These are phyloP conservation scores for Sebastes goodei DNA, from an alignment of 2,797 vertebrate species.

Conservation along the genomic window DNA sequence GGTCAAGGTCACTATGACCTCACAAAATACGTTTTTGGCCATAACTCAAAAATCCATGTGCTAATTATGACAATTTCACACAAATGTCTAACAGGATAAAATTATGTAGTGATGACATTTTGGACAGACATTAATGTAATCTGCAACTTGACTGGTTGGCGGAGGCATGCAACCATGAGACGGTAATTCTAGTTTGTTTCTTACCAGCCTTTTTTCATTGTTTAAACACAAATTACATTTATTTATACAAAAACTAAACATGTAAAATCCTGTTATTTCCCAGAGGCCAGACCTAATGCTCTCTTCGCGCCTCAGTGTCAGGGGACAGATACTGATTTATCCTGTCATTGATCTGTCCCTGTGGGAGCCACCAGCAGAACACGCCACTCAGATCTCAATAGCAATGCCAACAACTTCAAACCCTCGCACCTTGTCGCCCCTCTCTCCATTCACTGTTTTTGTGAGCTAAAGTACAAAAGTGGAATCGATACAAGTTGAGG, in stretches of 20 bases:
- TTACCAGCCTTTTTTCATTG: too few species aligned
- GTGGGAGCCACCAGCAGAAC: slow-evolving; percentile 12
- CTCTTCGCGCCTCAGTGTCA: not conserved
- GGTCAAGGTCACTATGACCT: too few species aligned
- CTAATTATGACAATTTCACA: too few species aligned
- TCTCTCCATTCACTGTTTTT: slow-evolving; percentile 1
- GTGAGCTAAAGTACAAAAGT: slow-evolving; percentile 9
- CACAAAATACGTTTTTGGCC: too few species aligned
- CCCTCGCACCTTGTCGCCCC: not conserved
- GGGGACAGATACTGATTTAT: slow-evolving; percentile 6
- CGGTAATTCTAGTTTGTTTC: not conserved
- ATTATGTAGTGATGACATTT: too few species aligned
- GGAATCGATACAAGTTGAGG: slow-evolving; percentile 18
- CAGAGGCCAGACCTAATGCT: not conserved
- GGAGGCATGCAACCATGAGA: too few species aligned
- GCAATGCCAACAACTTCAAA: not conserved
- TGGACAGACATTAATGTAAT: too few species aligned
- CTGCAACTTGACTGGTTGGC: too few species aligned
- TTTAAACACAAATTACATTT: not conserved
- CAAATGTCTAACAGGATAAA: too few species aligned
- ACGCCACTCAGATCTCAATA: slow-evolving; percentile 6
- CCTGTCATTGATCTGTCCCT: slow-evolving; percentile 10
- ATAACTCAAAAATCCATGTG: too few species aligned
- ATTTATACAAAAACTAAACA: not conserved
- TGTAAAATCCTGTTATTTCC: not conserved